Evolutionary conservation across 37 sponge, comb jelly and placozoan genomes (phyloP).

Genomic region (Agelas oroides): DNA sequence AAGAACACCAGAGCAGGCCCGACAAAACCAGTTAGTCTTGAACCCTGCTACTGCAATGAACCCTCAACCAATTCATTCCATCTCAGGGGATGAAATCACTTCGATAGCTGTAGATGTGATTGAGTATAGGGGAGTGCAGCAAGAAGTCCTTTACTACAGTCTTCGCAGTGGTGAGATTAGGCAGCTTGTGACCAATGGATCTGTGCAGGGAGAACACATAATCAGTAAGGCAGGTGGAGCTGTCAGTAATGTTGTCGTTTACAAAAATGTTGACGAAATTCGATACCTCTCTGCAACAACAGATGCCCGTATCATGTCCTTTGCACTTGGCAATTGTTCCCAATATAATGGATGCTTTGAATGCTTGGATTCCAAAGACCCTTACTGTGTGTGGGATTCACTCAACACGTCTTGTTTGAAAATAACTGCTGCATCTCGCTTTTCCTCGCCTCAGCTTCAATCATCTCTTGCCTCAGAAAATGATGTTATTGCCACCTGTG

Average conservation of each 20-base stretch:
- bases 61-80: slow-evolving; percentile 26
- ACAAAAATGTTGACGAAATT: neutral
- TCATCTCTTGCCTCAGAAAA: neutral
- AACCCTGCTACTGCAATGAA: slow-evolving; percentile 7
- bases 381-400: slow-evolving; percentile 70
- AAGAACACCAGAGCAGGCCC: slow-evolving; percentile 15
- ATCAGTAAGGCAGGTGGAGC: neutral
- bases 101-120: slow-evolving; percentile 46
- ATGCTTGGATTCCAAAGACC: slow-evolving; percentile 64
- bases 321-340: slow-evolving; percentile 47
- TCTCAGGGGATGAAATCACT: slow-evolving; percentile 28
- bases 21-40: slow-evolving; percentile 17
- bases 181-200: slow-evolving; percentile 3
- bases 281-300: slow-evolving; percentile 44
- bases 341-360: slow-evolving; percentile 30
- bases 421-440: too few species aligned
- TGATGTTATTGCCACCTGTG: neutral
- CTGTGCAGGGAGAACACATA: neutral
- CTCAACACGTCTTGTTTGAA: too few species aligned
- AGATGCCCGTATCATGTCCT: neutral
- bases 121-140: neutral
- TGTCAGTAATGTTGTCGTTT: slow-evolving; percentile 23
- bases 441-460: neutral
- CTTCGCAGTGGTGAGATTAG: slow-evolving; percentile 34
- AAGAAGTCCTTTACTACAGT: slow-evolving; percentile 45